Conservation (phyloP, 2,113 vertebrate species). For the Coturnix japonica region DNA sequence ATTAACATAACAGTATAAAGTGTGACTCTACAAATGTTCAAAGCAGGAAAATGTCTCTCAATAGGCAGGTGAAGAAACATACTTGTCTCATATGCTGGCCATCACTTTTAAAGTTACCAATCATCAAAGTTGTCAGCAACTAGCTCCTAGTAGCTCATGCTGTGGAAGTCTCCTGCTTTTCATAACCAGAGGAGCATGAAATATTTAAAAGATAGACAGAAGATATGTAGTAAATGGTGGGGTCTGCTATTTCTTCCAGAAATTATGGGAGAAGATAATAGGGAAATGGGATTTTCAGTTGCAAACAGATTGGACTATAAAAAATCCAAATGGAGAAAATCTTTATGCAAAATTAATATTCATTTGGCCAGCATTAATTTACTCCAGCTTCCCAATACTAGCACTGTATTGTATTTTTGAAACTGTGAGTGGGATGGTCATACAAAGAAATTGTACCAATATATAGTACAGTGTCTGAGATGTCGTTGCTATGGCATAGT, state of each 20-base stretch:
- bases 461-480: background rate
- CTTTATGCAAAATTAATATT: background rate
- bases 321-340: background rate
- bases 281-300: background rate
- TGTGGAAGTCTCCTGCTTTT: background rate
- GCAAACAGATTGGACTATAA: background rate
- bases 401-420: background rate
- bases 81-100: background rate
- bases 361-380: background rate
- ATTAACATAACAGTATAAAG: slow-evolving; percentile 14
- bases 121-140: background rate
- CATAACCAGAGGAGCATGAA: background rate
- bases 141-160: background rate
- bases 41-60: background rate
- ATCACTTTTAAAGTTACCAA: background rate
- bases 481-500: background rate
- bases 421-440: background rate
- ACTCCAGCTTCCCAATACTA: background rate
- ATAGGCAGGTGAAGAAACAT: background rate
- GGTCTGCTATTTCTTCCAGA: background rate
- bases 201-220: background rate
- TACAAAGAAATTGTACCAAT: background rate
- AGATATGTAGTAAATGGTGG: background rate
- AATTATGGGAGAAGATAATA: background rate
- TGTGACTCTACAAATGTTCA: background rate